A percentile compares a stretch with the other conserved stretches of the same genome.
Conservation (phyloP, 2,888 invertebrate genomes). For the Lasioglossum figueresi region DNA sequence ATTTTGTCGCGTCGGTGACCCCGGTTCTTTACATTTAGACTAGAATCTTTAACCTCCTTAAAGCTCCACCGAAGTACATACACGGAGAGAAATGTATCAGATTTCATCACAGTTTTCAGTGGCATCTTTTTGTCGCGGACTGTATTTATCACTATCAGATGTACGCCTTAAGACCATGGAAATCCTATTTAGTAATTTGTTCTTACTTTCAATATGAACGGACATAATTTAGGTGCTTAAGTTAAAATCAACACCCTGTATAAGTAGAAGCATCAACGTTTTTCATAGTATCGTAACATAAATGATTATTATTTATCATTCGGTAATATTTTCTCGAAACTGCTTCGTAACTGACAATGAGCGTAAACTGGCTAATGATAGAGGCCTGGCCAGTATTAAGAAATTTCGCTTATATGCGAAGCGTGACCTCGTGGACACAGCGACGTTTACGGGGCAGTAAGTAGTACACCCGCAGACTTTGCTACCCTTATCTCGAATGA, state of each 20-base stretch:
- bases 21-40: too few relatives aligned
- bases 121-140: too few relatives aligned
- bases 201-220: too few relatives aligned
- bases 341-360: background rate
- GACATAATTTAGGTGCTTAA: too few relatives aligned
- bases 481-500: conserved; percentile 11
- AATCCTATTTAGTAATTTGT: too few relatives aligned
- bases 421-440: background rate
- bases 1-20: too few relatives aligned
- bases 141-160: too few relatives aligned
- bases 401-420: background rate
- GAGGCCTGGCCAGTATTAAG: background rate
- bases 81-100: too few relatives aligned
- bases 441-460: conserved; percentile 3
- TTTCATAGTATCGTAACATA: background rate
- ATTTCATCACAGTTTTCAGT: too few relatives aligned
- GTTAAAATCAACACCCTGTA: background rate
- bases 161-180: too few relatives aligned
- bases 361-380: background rate
- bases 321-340: background rate
- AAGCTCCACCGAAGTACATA: too few relatives aligned
- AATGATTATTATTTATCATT: background rate
- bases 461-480: conserved; percentile 2
- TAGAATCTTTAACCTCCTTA: too few relatives aligned
- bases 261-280: background rate